Percentiles rank a stretch among this genome's conserved stretches.
phyloP scores from a whole-genome alignment of 64 coral and sea anemone species.

The Pachyseris speciosa region DNA sequence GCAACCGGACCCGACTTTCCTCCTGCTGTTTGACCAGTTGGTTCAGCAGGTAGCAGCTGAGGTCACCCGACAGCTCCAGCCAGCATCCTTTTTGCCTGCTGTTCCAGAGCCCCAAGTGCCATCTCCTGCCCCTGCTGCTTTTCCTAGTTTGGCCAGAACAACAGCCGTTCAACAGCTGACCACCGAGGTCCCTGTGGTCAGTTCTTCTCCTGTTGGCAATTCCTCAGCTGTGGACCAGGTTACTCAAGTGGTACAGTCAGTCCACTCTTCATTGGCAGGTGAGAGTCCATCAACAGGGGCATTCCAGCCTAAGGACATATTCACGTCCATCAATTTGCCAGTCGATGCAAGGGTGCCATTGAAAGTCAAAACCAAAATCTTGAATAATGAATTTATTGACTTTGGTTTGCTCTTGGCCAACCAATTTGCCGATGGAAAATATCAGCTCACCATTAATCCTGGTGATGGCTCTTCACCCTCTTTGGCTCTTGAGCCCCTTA shows the following conservation, averaged over 20 bases:
- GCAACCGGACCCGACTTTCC: neutral
- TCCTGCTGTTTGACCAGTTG: neutral
- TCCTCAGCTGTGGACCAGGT: neutral
- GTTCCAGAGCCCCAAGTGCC: neutral
- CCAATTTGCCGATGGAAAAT: neutral
- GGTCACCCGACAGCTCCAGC: neutral
- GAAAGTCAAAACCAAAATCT: conserved; percentile 59
- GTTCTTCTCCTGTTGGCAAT: conserved; percentile 9
- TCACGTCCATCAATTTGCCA: conserved; percentile 19
- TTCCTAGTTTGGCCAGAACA: neutral
- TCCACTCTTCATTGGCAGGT: neutral
- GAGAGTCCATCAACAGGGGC: neutral
- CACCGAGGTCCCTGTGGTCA: neutral
- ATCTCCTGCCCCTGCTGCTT: neutral
- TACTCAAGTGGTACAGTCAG: neutral
- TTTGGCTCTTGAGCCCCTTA: neutral
- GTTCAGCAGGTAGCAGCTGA: neutral
- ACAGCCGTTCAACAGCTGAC: neutral
- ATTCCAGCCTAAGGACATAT: neutral
- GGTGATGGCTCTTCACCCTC: conserved; percentile 9
- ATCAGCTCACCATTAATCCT: neutral
- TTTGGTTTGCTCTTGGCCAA: conserved; percentile 59
- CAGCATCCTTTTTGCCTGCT: neutral
- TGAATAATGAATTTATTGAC: conserved; percentile 60
- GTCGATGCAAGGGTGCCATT: conserved; percentile 23